These are phyloP conservation scores for Blennius ocellaris DNA, from an alignment of 2,113 vertebrate species.

Conservation along the genomic window DNA sequence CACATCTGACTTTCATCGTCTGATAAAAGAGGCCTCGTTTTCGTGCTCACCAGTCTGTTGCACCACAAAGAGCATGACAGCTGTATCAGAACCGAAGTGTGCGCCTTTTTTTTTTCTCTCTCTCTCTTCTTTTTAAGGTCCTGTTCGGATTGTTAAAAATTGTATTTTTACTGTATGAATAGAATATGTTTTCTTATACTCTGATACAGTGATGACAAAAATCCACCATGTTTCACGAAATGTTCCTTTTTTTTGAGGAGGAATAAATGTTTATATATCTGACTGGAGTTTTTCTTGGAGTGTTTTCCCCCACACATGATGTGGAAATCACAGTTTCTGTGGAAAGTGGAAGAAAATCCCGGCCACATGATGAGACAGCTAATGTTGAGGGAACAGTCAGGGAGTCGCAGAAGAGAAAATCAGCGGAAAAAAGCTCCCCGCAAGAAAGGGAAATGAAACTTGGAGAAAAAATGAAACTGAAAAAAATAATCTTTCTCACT, in stretches of 20 bases:
- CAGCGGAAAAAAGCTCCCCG: background rate
- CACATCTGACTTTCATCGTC: conserved; percentile 14
- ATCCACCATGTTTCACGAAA: conserved; percentile 67
- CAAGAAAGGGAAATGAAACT: conserved; percentile 36
- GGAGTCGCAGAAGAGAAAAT: conserved; percentile 3
- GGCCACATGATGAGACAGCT: background rate
- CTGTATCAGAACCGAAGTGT: conserved; percentile 30
- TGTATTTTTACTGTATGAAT: conserved; percentile 42
- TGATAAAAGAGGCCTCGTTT: conserved; percentile 20
- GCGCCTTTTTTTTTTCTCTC: conserved; percentile 12
- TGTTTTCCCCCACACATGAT: background rate
- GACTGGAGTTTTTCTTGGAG: conserved; percentile 40
- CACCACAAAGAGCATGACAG: conserved; percentile 30
- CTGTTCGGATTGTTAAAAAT: conserved; percentile 14
- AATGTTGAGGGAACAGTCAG: background rate
- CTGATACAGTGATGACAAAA: conserved; percentile 26
- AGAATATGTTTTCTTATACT: conserved; percentile 22
- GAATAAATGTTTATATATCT: conserved; percentile 75
- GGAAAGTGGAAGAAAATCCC: background rate
- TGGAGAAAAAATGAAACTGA: background rate
- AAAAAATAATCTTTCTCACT: too few relatives aligned
- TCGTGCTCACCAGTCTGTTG: conserved; percentile 22
- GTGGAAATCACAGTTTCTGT: conserved; percentile 32
- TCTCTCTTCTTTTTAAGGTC: background rate
- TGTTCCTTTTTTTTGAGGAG: conserved; percentile 59